Evolutionary conservation across 92 coral and sea anemone species (phyloP).

Genomic region (Pocillopora meandrina): DNA sequence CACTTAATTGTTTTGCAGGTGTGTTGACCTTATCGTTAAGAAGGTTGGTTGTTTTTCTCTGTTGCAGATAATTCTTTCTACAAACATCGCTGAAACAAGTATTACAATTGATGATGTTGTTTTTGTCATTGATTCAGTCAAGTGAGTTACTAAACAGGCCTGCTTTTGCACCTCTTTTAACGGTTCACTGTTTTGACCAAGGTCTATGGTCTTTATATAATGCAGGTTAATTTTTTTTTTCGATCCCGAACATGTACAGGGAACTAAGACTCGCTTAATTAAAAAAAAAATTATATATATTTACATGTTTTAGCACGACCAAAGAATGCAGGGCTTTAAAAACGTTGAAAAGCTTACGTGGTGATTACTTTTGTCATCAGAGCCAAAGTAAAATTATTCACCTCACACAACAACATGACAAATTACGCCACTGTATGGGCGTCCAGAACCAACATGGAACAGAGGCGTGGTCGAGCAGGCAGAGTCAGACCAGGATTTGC

Average conservation of each 20-base stretch:
- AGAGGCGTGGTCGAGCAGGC: constrained; percentile 97
- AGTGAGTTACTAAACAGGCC: constrained; percentile 59
- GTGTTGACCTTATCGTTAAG: background rate
- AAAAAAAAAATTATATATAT: too few relatives aligned
- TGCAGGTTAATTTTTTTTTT: too few relatives aligned
- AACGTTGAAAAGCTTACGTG: background rate
- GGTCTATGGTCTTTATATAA: too few relatives aligned
- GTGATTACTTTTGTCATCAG: constrained; percentile 38
- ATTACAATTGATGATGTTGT: constrained; percentile 98
- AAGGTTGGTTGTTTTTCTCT: background rate
- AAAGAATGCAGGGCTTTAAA: background rate
- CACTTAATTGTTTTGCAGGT: background rate
- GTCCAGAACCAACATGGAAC: constrained; percentile 98
- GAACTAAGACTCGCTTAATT: too few relatives aligned
- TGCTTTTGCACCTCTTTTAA: background rate
- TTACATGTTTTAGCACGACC: too few relatives aligned
- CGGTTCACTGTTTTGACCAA: too few relatives aligned
- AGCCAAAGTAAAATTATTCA: constrained; percentile 96
- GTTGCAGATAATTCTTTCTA: constrained; percentile 90
- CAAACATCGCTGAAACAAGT: constrained; percentile 98
- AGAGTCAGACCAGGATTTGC: constrained; percentile 99
- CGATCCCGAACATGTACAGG: too few relatives aligned
- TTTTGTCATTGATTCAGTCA: constrained; percentile 96
- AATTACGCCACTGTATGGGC: constrained; percentile 99
- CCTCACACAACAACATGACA: constrained; percentile 99